A percentile compares a stretch with the other conserved stretches of the same genome.
phyloP scores from a whole-genome alignment of 2,888 invertebrate species.

The Metopia argyrocephala region DNA sequence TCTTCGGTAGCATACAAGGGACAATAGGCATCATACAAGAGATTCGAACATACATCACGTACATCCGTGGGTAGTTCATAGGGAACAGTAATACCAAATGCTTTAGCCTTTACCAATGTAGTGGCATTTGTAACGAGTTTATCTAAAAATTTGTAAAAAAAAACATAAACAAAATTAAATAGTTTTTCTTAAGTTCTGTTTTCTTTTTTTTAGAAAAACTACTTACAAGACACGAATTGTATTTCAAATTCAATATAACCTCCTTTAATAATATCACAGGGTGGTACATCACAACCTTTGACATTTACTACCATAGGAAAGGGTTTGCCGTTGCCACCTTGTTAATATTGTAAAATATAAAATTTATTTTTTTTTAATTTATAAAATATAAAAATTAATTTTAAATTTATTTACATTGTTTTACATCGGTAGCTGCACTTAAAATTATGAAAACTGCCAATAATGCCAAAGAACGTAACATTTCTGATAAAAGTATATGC shows the following conservation, averaged over 20 bases:
- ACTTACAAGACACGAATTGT: slow-evolving; percentile 71
- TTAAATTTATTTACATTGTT: slow-evolving; percentile 66
- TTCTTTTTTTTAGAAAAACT: background rate
- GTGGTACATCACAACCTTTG: slow-evolving; percentile 72
- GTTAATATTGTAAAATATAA: background rate
- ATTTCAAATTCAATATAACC: slow-evolving; percentile 70
- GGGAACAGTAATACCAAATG: slow-evolving; percentile 74
- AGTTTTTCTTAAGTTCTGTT: background rate
- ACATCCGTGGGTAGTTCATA: slow-evolving; percentile 75
- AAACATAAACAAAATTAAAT: background rate
- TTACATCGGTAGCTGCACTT: slow-evolving; percentile 68
- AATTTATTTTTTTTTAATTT: background rate
- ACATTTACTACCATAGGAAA: slow-evolving; percentile 72
- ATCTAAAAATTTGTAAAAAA: slow-evolving; percentile 50
- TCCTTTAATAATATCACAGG: slow-evolving; percentile 75
- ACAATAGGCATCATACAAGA: slow-evolving; percentile 73
- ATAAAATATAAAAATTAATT: background rate
- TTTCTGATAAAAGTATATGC: slow-evolving; percentile 2
- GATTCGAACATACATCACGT: slow-evolving; percentile 73
- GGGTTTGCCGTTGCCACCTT: slow-evolving; percentile 71
- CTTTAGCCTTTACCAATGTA: slow-evolving; percentile 72
- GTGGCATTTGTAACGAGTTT: slow-evolving; percentile 69
- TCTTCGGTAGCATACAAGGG: slow-evolving; percentile 76
- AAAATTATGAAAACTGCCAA: slow-evolving; percentile 4
- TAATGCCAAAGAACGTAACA: slow-evolving; percentile 20